Conservation (phyloP, 1,140 invertebrate species). For the Ceratoteleas bidentatus region DNA sequence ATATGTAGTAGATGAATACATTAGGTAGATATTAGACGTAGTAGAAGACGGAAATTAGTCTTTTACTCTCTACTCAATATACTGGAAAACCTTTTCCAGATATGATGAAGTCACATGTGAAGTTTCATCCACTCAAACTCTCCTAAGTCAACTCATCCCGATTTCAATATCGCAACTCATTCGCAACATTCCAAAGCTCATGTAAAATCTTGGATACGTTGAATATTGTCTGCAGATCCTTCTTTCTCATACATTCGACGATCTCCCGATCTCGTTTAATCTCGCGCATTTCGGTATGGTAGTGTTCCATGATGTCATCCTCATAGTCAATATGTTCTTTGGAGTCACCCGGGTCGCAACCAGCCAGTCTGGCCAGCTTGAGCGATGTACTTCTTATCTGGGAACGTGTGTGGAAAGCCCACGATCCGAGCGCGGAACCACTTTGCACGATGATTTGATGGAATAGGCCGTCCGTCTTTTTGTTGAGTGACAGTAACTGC, state of each 20-base stretch:
- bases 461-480: constrained; percentile 81
- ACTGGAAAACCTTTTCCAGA: too few species aligned
- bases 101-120: too few species aligned
- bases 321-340: constrained; percentile 31
- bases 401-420: constrained; percentile 52
- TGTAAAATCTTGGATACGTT: constrained; percentile 2
- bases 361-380: constrained; percentile 28
- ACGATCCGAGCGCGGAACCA: constrained; percentile 78
- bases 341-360: constrained; percentile 37
- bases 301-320: constrained; percentile 18
- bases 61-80: too few species aligned
- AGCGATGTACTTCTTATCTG: constrained; percentile 51
- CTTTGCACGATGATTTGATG: constrained; percentile 82
- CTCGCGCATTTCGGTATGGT: constrained; percentile 3
- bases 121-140: too few species aligned
- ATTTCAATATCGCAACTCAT: too few species aligned
- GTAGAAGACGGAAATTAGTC: too few species aligned
- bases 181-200: too few species aligned
- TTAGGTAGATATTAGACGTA: too few species aligned
- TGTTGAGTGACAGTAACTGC: constrained; percentile 76
- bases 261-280: constrained; percentile 44
- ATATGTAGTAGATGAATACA: too few species aligned
- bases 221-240: constrained; percentile 15
- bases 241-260: constrained; percentile 66
- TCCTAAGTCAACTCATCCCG: too few species aligned